phyloP scores from a whole-genome alignment of 1,140 invertebrate genomes.

The Diorhabda sublineata region DNA sequence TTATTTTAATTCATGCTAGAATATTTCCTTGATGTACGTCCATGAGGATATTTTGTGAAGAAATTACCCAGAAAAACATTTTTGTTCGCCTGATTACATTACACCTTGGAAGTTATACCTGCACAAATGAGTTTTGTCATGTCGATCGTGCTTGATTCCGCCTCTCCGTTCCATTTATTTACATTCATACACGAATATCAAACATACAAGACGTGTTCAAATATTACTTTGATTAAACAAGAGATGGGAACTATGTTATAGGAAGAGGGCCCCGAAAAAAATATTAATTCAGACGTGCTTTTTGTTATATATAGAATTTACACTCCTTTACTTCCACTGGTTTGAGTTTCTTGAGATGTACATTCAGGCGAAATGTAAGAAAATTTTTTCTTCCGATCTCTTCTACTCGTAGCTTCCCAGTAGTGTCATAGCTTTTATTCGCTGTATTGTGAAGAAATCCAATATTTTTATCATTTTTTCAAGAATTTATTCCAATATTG shows the following conservation, averaged over 20 bases:
- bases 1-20: no score
- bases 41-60: background rate
- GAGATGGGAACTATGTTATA: background rate
- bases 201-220: constrained; percentile 23
- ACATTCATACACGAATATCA: constrained; percentile 26
- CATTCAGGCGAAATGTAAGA: no score
- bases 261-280: background rate
- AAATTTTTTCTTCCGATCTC: no score
- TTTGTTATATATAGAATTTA: no score
- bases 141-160: background rate
- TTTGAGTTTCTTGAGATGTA: no score
- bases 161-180: background rate
- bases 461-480: no score
- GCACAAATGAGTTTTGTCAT: background rate
- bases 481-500: no score
- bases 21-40: background rate
- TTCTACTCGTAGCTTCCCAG: no score
- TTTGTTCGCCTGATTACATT: background rate
- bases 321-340: no score
- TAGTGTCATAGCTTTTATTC: no score
- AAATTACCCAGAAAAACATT: background rate
- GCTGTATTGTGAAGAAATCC: no score
- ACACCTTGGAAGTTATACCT: background rate
- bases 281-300: background rate
- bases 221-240: constrained; percentile 33